Percentiles rank a stretch among this genome's conserved stretches.
phyloP scores from a whole-genome alignment of 2,797 vertebrate species.

The Hydrolagus colliei region DNA sequence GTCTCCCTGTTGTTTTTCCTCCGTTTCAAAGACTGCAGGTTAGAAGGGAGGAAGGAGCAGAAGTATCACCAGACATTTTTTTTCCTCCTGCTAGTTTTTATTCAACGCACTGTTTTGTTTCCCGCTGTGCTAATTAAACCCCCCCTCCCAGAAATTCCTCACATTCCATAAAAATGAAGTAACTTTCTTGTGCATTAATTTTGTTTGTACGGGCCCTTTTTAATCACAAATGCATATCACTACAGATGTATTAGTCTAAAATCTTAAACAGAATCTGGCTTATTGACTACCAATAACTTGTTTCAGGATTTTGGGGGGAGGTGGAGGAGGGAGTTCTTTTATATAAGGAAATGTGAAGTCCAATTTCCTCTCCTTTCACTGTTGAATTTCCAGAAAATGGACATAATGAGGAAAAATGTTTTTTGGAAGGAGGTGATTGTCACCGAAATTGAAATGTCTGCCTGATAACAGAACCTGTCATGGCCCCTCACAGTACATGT shows the following conservation, averaged over 20 bases:
- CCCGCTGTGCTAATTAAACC: conserved; percentile 13
- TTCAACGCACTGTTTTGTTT: conserved; percentile 20
- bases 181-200: conserved; percentile 22
- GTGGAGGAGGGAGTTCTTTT: conserved; percentile 34
- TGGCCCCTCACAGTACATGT: conserved; percentile 51
- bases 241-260: not conserved
- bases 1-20: conserved; percentile 33
- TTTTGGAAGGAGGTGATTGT: conserved; percentile 52
- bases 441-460: conserved; percentile 57
- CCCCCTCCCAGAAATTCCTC: conserved; percentile 11
- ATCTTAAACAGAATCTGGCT: not conserved
- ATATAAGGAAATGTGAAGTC: conserved; percentile 7
- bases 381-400: conserved; percentile 47
- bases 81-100: conserved; percentile 30
- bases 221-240: conserved; percentile 9
- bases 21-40: conserved; percentile 41
- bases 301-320: conserved; percentile 34
- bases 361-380: conserved; percentile 41
- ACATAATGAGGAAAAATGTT: conserved; percentile 52
- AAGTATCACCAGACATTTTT: conserved; percentile 33
- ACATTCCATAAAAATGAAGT: conserved; percentile 28
- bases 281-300: not conserved
- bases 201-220: conserved; percentile 26
- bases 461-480: conserved; percentile 62
- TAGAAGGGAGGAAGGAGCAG: conserved; percentile 55